These are phyloP conservation scores for Phymastichus coffea DNA, from an alignment of 1,140 invertebrate genomes.

Conservation along the genomic window DNA sequence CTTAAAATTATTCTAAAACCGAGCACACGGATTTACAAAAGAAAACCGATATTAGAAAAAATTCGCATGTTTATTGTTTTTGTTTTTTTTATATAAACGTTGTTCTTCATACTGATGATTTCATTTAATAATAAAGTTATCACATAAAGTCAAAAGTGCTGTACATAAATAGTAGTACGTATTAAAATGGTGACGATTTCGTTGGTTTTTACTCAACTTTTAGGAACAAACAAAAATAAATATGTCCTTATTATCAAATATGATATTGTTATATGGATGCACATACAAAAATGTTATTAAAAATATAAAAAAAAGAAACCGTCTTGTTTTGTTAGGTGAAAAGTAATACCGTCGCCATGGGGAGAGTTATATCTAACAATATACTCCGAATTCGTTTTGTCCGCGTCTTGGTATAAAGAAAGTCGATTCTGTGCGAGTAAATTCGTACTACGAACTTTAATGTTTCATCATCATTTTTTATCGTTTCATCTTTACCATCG, in stretches of 20 bases:
- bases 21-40: conserved; percentile 27
- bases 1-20: conserved; percentile 27
- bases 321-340: conserved; percentile 21
- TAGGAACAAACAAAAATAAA: conserved; percentile 52
- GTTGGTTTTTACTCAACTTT: conserved; percentile 44
- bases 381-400: conserved; percentile 18
- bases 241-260: conserved; percentile 44
- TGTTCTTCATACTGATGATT: conserved; percentile 35
- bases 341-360: conserved; percentile 9
- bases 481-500: conserved; percentile 15
- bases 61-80: conserved; percentile 12
- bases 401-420: conserved; percentile 10
- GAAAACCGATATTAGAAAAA: conserved; percentile 21
- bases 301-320: conserved; percentile 46
- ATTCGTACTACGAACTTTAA: conserved; percentile 20
- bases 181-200: conserved; percentile 43
- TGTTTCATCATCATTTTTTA: conserved; percentile 17
- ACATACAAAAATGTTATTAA: conserved; percentile 53
- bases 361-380: conserved; percentile 14
- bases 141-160: conserved; percentile 53
- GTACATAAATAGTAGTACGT: conserved; percentile 52
- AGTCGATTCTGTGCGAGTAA: conserved; percentile 20
- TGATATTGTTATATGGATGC: conserved; percentile 49
- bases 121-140: conserved; percentile 51
- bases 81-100: conserved; percentile 35